These are phyloP conservation scores for Dascyllus trimaculatus DNA, from an alignment of 2,113 vertebrate species.

Conservation along the genomic window DNA sequence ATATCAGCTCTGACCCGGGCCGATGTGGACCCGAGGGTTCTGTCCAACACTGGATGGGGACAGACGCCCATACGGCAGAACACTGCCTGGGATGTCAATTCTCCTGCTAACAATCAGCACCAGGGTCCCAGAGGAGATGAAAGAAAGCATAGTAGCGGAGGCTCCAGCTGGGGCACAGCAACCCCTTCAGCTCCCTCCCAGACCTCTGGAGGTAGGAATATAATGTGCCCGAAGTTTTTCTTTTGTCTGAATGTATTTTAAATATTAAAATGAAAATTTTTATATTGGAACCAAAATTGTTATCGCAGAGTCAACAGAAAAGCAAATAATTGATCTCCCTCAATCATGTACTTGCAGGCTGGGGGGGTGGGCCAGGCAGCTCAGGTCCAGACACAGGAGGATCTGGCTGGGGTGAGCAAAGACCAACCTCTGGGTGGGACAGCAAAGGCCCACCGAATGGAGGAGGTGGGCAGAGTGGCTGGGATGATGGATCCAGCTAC, in stretches of 20 bases:
- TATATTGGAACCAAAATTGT: too few species aligned
- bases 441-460: conserved; percentile 85
- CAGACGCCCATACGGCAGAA: conserved; percentile 98
- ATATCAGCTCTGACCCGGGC: conserved; percentile 84
- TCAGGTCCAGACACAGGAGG: conserved; percentile 82
- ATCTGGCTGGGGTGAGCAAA: conserved; percentile 74
- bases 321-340: neutral
- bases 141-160: conserved; percentile 90
- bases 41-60: conserved; percentile 98
- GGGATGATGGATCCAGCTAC: conserved; percentile 75
- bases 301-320: neutral
- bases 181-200: conserved; percentile 85
- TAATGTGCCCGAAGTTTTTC: neutral
- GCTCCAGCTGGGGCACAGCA: conserved; percentile 90
- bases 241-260: neutral
- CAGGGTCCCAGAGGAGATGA: conserved; percentile 76
- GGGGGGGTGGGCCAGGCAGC: conserved; percentile 86
- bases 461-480: conserved; percentile 87
- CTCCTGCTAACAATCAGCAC: conserved; percentile 80
- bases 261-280: neutral
- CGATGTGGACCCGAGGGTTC: conserved; percentile 95
- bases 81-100: conserved; percentile 93
- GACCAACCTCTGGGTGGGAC: conserved; percentile 87
- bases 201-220: conserved; percentile 84
- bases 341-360: conserved; percentile 69